A percentile compares a stretch with the other conserved stretches of the same genome.
Evolutionary conservation across 1,140 invertebrate species (phyloP).

Genomic region (Magallana angulata): DNA sequence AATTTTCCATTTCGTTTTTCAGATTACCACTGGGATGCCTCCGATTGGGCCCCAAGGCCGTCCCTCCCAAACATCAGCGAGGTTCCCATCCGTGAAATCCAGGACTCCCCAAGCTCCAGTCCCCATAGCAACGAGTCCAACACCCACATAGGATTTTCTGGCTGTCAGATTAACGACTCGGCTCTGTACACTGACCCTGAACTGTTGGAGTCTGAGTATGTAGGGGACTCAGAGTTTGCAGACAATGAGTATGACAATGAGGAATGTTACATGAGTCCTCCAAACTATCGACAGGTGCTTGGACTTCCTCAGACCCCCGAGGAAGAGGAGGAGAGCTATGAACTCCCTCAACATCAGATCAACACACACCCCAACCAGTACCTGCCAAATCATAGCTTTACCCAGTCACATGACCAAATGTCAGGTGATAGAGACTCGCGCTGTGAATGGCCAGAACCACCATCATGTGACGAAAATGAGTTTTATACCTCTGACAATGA

Average conservation of each 20-base stretch:
- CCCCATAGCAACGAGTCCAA: constrained; percentile 94
- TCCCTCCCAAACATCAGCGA: constrained; percentile 93
- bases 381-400: constrained; percentile 83
- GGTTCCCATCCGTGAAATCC: constrained; percentile 93
- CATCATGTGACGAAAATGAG: constrained; percentile 63
- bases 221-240: constrained; percentile 84
- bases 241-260: constrained; percentile 82
- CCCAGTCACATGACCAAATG: constrained; percentile 36
- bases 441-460: constrained; percentile 57
- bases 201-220: constrained; percentile 86
- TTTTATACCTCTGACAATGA: constrained; percentile 54
- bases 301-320: constrained; percentile 66
- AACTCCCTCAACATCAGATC: constrained; percentile 84
- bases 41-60: constrained; percentile 90
- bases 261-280: constrained; percentile 67
- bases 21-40: constrained; percentile 98
- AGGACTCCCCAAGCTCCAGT: constrained; percentile 86
- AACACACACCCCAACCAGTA: constrained; percentile 91
- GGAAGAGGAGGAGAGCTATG: constrained; percentile 76
- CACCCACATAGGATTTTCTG: constrained; percentile 68
- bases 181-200: constrained; percentile 80
- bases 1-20: constrained; percentile 51
- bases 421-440: constrained; percentile 15
- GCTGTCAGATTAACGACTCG: constrained; percentile 84
- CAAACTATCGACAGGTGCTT: constrained; percentile 79